Conservation (phyloP, 2,113 vertebrate genomes). For the Ivindomyrus marchei region DNA sequence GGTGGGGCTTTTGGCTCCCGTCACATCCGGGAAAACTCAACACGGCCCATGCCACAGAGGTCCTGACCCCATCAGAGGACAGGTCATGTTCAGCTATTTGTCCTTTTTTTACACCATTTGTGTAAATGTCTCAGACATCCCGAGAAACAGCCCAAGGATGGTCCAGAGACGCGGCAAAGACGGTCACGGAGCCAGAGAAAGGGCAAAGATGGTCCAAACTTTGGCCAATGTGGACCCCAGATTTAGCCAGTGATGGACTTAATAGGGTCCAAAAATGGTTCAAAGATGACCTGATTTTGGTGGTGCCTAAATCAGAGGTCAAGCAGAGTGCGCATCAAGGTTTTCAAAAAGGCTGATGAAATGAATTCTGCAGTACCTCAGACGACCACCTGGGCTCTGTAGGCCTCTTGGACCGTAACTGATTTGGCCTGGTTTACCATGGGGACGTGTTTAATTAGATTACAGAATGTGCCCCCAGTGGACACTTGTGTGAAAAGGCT, state of each 20-base stretch:
- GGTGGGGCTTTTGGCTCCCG: background rate
- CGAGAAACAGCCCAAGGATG: background rate
- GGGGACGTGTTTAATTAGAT: conserved; percentile 36
- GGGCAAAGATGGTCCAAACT: background rate
- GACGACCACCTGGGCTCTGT: background rate
- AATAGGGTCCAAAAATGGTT: background rate
- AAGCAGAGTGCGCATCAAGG: background rate
- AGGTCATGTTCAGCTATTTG: background rate
- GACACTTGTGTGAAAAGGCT: background rate
- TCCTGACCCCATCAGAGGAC: conserved; percentile 12
- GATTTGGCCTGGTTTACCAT: conserved; percentile 7
- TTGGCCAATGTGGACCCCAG: background rate
- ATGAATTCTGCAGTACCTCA: background rate
- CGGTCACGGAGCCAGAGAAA: background rate
- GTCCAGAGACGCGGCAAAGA: background rate
- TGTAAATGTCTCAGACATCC: background rate
- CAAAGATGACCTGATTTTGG: background rate
- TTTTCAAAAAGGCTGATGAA: background rate
- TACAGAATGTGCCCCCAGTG: conserved; percentile 10
- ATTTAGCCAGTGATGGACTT: background rate
- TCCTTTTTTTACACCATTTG: background rate
- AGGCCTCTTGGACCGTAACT: background rate
- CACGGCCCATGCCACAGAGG: conserved; percentile 34
- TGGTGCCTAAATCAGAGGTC: background rate
- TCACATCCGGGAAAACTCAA: conserved; percentile 43